Percentiles rank a stretch among this genome's conserved stretches.
These are phyloP conservation scores for Brachionus asplanchnoidis DNA, from an alignment of 1,140 invertebrate genomes.

Conservation along the genomic window DNA sequence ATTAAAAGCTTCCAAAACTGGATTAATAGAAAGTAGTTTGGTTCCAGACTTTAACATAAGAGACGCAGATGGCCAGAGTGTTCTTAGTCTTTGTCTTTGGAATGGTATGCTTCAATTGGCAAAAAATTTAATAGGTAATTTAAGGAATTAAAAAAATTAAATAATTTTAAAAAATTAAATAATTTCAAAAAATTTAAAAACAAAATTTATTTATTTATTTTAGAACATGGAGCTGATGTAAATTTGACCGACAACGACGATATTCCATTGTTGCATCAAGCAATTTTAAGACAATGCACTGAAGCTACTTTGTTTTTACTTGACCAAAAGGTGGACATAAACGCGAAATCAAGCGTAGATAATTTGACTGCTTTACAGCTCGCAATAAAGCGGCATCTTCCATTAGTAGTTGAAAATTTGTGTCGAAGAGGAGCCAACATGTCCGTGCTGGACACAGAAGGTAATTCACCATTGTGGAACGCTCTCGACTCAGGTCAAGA, in stretches of 20 bases:
- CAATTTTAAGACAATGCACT: constrained; percentile 74
- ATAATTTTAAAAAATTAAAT: no score
- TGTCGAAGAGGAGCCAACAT: constrained; percentile 76
- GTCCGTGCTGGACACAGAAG: constrained; percentile 54
- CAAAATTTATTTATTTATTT: neutral
- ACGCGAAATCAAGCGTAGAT: constrained; percentile 48
- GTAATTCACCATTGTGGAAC: constrained; percentile 75
- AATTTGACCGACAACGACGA: constrained; percentile 22
- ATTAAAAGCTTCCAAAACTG: neutral
- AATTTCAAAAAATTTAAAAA: no score
- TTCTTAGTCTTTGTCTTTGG: constrained; percentile 72
- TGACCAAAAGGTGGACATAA: constrained; percentile 81
- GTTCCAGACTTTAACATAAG: constrained; percentile 71
- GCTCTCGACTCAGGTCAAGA: constrained; percentile 77
- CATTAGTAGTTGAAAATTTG: constrained; percentile 75
- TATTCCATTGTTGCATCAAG: constrained; percentile 69
- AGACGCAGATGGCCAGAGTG: constrained; percentile 74
- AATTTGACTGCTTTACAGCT: constrained; percentile 63
- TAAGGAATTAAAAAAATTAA: neutral
- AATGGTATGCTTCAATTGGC: constrained; percentile 63
- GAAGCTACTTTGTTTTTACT: constrained; percentile 76
- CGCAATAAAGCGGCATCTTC: constrained; percentile 73
- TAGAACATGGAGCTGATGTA: constrained; percentile 6
- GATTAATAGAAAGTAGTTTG: neutral
- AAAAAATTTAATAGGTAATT: constrained; percentile 59